These are phyloP conservation scores for Drosophila bunnanda DNA, from an alignment of 2,888 invertebrate genomes.

Conservation along the genomic window DNA sequence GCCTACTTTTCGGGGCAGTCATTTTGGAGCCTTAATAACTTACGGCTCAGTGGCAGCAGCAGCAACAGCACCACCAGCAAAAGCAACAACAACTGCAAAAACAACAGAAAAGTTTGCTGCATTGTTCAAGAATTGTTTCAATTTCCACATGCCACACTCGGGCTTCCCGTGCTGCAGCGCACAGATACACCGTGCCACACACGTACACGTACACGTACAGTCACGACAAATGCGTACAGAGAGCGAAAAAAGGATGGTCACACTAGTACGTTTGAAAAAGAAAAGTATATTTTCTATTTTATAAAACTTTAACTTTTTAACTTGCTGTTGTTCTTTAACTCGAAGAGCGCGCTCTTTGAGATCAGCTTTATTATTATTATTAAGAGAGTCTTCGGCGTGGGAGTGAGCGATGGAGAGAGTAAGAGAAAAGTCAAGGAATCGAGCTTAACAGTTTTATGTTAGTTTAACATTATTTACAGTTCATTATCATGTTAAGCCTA, in stretches of 20 bases:
- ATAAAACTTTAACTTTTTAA: no score
- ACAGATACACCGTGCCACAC: conserved; percentile 14
- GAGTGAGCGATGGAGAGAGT: background rate
- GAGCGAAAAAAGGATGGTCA: background rate
- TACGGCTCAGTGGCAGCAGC: conserved; percentile 43
- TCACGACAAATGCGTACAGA: conserved; percentile 6
- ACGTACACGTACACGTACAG: background rate
- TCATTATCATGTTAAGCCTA: background rate
- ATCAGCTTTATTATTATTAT: background rate
- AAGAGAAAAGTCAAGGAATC: background rate
- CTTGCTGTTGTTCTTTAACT: background rate
- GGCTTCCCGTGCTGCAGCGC: conserved; percentile 8
- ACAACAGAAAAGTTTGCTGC: conserved; percentile 40
- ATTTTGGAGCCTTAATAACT: conserved; percentile 61
- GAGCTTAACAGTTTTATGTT: background rate
- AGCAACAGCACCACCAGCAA: conserved; percentile 26
- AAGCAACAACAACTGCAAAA: conserved; percentile 2
- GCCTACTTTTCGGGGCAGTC: conserved; percentile 49
- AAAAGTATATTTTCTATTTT: no score
- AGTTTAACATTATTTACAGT: background rate
- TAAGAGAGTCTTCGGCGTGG: background rate
- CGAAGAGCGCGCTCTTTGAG: background rate
- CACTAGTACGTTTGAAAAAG: background rate
- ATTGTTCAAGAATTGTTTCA: conserved; percentile 62
- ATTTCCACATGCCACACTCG: conserved; percentile 49